phyloP scores from a whole-genome alignment of 2,888 invertebrate species.

The Gymnocheta viridis region DNA sequence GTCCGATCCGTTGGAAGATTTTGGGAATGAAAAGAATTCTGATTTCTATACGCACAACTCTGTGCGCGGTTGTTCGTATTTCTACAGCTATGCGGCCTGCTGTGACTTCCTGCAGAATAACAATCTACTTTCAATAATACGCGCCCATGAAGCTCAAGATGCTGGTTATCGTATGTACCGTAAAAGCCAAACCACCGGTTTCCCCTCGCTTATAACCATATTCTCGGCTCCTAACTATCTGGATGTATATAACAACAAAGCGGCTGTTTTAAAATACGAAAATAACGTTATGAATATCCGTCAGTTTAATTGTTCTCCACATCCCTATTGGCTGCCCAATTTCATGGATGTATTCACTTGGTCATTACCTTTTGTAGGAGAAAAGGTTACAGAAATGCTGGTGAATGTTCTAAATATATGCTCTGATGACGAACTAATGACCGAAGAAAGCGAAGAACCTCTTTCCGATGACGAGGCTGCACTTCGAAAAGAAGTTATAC shows the following conservation, averaged over 20 bases:
- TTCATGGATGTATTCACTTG: slow-evolving; percentile 99
- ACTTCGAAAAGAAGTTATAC: slow-evolving; percentile 98
- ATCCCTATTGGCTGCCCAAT: slow-evolving; percentile 99
- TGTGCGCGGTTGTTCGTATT: slow-evolving; percentile 99
- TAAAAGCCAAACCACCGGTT: slow-evolving; percentile 99
- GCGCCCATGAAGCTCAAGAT: slow-evolving; percentile 99
- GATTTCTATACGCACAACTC: slow-evolving; percentile 99
- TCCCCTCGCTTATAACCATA: slow-evolving; percentile 99
- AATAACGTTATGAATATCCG: slow-evolving; percentile 99
- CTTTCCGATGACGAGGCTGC: slow-evolving; percentile 88
- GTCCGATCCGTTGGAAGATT: slow-evolving; percentile 99
- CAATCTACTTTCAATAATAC: slow-evolving; percentile 99
- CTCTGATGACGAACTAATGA: slow-evolving; percentile 99
- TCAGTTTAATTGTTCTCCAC: slow-evolving; percentile 99
- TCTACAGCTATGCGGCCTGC: slow-evolving; percentile 99
- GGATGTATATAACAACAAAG: slow-evolving; percentile 99
- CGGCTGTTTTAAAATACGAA: slow-evolving; percentile 99
- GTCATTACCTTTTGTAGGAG: slow-evolving; percentile 99
- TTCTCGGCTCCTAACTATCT: slow-evolving; percentile 99
- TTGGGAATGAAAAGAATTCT: slow-evolving; percentile 97
- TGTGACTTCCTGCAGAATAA: slow-evolving; percentile 99
- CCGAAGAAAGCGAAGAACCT: slow-evolving; percentile 93
- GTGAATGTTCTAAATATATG: slow-evolving; percentile 99
- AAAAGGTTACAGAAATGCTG: slow-evolving; percentile 99
- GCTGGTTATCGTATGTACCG: slow-evolving; percentile 99